Base-by-base conservation (phyloP, 2,888 invertebrate species). In the Apamea epomidion region DNA sequence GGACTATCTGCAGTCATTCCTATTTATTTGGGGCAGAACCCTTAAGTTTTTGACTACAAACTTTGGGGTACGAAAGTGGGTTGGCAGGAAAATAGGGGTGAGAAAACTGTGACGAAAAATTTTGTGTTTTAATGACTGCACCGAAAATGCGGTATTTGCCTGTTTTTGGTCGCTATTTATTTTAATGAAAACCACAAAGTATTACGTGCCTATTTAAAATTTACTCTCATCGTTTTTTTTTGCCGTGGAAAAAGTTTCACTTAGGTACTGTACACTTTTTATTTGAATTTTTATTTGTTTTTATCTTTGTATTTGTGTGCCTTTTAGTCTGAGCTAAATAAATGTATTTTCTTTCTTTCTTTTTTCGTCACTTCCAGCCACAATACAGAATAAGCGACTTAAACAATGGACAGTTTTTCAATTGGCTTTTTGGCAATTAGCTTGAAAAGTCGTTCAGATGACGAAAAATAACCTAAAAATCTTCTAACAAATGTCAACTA, bases 1-100 rank as follows among this genome's bases (percentile, higher is more conserved):
- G 73, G 62, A 74, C 54, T 68, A 79, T 82, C 79, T 68, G 76
- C 83, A 86, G 86, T 65, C 67, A 86, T 79, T 79, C 10, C 86
- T 83, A 71, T 86, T 86, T 85, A 85, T 86, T 82, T 73, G 79
- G 73, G 86, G 18, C 58, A 65, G 42, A 70, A 70, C 82, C 74
- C 78, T 81, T 86, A 78, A 78, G 84, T 85, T 86, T 77, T 65
- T 84, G 64, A 86, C 71, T 65, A 18, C 21, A 68, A 85, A 76
- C 84, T 84, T 83, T 84, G 60, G 80, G 80, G 84, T 45, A 83
- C 62, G 62, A 54, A 74, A 83, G 84, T 80, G 60, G 65, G 70
- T 74, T 74, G 8, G 60, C 48, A 10, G 64, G 16, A 48, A 78
- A 78, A 74, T 79, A 73, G 60, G 45, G 69, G 51, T 37, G 68